Conservation (phyloP, 2,797 vertebrate species). For the Psittacula echo region DNA sequence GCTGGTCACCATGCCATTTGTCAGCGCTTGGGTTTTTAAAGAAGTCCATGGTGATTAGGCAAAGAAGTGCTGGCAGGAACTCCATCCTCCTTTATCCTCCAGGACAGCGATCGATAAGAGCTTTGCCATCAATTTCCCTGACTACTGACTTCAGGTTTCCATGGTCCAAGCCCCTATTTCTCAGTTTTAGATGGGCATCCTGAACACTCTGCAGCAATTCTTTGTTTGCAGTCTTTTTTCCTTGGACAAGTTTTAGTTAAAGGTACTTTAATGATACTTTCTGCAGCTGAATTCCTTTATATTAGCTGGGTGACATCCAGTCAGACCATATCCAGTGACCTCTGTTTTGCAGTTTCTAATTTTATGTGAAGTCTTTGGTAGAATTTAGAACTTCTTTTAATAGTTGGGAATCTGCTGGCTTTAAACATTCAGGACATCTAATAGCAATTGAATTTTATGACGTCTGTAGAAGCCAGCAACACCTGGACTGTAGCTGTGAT, state of each 20-base stretch:
- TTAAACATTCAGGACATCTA: conserved; percentile 29
- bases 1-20: neutral
- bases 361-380: conserved; percentile 28
- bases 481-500: neutral
- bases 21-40: neutral
- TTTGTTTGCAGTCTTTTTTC: neutral
- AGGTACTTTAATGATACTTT: neutral
- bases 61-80: neutral
- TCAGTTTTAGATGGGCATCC: neutral
- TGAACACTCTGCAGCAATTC: neutral
- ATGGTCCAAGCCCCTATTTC: neutral
- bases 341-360: conserved; percentile 38
- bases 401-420: conserved; percentile 23
- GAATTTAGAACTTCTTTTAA: conserved; percentile 35
- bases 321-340: conserved; percentile 24
- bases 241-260: neutral
- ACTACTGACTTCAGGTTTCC: neutral
- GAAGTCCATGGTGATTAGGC: neutral
- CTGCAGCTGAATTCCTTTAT: neutral
- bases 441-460: conserved; percentile 42
- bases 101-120: neutral
- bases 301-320: conserved; percentile 2
- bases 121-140: neutral
- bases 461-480: conserved; percentile 21
- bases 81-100: neutral